Evolutionary conservation across 1,140 invertebrate species (phyloP).

Genomic region (Drosophila sproati): DNA sequence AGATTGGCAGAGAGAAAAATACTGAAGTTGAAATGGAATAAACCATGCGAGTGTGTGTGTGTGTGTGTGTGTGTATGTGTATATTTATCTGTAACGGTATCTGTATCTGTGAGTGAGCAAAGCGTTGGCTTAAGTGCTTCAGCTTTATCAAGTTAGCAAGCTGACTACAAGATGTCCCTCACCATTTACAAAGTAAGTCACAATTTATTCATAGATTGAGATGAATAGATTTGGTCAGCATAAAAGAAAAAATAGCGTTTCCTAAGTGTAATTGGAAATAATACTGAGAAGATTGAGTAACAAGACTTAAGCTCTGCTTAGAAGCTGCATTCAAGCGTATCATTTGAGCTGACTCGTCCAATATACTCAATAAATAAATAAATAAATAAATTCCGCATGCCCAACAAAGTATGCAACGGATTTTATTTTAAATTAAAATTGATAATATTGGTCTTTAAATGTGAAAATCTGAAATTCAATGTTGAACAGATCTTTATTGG

Average conservation of each 20-base stretch:
- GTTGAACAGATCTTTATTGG: neutral
- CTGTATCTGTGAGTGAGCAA: slow-evolving; percentile 18
- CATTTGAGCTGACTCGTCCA: neutral
- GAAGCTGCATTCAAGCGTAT: neutral
- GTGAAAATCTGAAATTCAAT: neutral
- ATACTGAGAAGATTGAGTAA: neutral
- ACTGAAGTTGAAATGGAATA: slow-evolving; percentile 19
- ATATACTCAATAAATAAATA: neutral
- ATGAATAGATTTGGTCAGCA: slow-evolving; percentile 3
- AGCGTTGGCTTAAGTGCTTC: slow-evolving; percentile 36
- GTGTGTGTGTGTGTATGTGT: slow-evolving; percentile 1
- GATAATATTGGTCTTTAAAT: neutral
- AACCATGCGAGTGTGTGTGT: slow-evolving; percentile 8
- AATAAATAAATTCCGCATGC: neutral
- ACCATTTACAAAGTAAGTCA: slow-evolving; percentile 31
- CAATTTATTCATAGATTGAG: slow-evolving; percentile 9
- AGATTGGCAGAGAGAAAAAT: slow-evolving; percentile 11
- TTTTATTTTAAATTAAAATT: neutral
- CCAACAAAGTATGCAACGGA: slow-evolving; percentile 4
- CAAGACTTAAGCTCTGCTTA: no score
- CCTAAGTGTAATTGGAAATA: neutral
- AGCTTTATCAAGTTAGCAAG: slow-evolving; percentile 55
- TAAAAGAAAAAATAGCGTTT: neutral
- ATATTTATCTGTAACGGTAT: neutral
- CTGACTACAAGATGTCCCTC: slow-evolving; percentile 27